These are phyloP conservation scores for Heliconius hermathena DNA, from an alignment of 1,140 invertebrate species.

Conservation along the genomic window DNA sequence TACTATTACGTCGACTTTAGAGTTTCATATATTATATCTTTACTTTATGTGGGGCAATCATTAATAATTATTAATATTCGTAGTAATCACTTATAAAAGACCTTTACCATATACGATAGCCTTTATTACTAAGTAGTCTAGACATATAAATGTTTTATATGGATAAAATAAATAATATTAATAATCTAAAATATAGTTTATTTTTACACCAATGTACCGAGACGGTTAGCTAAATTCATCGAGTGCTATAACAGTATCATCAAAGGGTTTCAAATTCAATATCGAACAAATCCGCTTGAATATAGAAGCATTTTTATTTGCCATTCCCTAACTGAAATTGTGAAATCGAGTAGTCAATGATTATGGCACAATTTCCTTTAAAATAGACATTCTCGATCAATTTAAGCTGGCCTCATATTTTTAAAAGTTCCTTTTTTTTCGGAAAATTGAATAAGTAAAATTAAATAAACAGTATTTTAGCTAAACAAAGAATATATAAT, in stretches of 20 bases:
- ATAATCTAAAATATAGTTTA: constrained; percentile 21
- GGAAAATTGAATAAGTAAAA: not conserved
- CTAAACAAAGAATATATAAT: not conserved
- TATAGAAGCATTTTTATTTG: constrained; percentile 62
- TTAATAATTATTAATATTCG: no score
- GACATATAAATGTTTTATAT: not conserved
- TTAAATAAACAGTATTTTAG: not conserved
- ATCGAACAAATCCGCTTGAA: constrained; percentile 58
- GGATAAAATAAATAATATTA: constrained; percentile 11
- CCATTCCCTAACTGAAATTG: constrained; percentile 52
- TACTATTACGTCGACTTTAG: no score
- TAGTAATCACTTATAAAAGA: no score
- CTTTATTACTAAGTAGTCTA: constrained; percentile 7
- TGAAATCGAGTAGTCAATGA: constrained; percentile 51
- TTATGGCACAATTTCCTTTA: constrained; percentile 67
- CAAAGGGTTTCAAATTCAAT: constrained; percentile 62
- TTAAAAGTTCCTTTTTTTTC: no score
- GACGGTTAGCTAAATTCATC: constrained; percentile 52
- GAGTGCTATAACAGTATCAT: constrained; percentile 56
- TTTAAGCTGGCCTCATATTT: not conserved
- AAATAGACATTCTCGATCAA: constrained; percentile 20
- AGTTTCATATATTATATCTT: no score
- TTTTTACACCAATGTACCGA: constrained; percentile 27
- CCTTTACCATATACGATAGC: not conserved
- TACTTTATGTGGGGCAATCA: no score